Evolutionary conservation across 2,888 invertebrate species (phyloP), one percentile per base, ranked within the genome.

Genomic region (Temnothorax unifasciatus): DNA sequence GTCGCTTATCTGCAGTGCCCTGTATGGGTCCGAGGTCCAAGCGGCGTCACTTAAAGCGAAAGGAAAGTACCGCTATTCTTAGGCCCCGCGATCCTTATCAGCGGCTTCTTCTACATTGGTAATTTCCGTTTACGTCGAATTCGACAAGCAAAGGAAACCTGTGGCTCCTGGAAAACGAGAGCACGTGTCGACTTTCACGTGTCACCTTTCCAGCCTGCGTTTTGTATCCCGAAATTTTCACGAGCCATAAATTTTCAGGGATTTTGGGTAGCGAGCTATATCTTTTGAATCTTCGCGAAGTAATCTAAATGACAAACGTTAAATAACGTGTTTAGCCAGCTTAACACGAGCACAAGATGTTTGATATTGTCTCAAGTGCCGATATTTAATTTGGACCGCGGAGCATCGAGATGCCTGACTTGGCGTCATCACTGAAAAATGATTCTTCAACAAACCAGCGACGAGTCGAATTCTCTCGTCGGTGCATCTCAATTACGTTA

Each of bases 61-160:
- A 92, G 88, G 91, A 92, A 93, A 93, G 93, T 93, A 93, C 93
- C 93, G 93, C 92, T 93, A 93, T 91, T 92, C 91, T 92, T 91
- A 90, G 87, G 86, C 81, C 74, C 44, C 63, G 59, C 57, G 91
- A 90, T 91, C 50, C 73, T 87, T 91, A 91, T 91, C 92, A 74
- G 50, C 83, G 34, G 66, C 83, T 87, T 86, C 87, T 89, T 88
- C 91, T 91, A 89, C 92, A 92, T 92, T 90, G 84, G 92, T 91
- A 92, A 92, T 92, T 86, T 85, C 82, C 87, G 90, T 92, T 89
- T 86, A 74, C 87, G 83, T 81, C 76, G 86, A 87, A 90, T 89
- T 86, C 69, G 73, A 38, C 47, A 44, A 50, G 8, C 83, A 66
- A 18, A 75, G 83, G 81, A 84, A 89, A 86, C 47, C 79, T 76